A percentile compares a stretch with the other conserved stretches of the same genome.
These are phyloP conservation scores for Ophion ellenae DNA, from an alignment of 2,888 invertebrate genomes.

Conservation along the genomic window DNA sequence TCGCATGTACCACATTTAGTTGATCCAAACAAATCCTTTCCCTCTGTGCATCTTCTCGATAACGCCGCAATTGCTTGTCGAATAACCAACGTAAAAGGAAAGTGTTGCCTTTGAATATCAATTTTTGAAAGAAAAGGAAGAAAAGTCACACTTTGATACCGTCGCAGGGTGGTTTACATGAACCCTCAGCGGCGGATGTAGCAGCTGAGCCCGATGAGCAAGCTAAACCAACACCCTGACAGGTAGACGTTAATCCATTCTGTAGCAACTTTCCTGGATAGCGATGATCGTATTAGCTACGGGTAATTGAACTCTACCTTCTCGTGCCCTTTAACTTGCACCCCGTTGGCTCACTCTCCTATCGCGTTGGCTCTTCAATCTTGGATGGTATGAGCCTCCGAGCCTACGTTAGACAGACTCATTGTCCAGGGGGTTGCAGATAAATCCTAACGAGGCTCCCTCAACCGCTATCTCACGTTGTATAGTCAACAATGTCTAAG, in stretches of 20 bases:
- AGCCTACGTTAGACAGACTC: conserved; percentile 15
- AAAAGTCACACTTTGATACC: not conserved
- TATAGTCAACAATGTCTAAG: conserved; percentile 8
- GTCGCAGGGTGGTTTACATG: not conserved
- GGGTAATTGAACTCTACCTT: conserved; percentile 77
- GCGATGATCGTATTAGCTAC: conserved; percentile 77
- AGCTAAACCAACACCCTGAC: conserved; percentile 5
- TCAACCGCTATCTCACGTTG: conserved; percentile 21
- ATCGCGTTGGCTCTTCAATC: conserved; percentile 42
- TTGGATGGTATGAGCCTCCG: conserved; percentile 49
- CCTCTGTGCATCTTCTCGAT: not conserved
- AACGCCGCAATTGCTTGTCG: not conserved
- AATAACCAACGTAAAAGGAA: not conserved
- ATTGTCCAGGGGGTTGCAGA: conserved; percentile 3
- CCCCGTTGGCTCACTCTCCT: conserved; percentile 30
- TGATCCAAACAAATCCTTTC: not conserved
- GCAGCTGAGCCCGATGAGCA: conserved; percentile 13
- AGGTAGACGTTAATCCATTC: conserved; percentile 23
- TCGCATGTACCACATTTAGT: too few species aligned
- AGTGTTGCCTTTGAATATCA: not conserved
- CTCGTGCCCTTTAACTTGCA: conserved; percentile 42
- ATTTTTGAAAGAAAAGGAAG: not conserved
- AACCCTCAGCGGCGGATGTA: conserved; percentile 3
- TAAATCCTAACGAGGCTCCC: conserved; percentile 22
- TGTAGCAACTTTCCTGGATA: conserved; percentile 27